Conservation (phyloP, 1,140 invertebrate species). For the Zaprionus davidi region DNA sequence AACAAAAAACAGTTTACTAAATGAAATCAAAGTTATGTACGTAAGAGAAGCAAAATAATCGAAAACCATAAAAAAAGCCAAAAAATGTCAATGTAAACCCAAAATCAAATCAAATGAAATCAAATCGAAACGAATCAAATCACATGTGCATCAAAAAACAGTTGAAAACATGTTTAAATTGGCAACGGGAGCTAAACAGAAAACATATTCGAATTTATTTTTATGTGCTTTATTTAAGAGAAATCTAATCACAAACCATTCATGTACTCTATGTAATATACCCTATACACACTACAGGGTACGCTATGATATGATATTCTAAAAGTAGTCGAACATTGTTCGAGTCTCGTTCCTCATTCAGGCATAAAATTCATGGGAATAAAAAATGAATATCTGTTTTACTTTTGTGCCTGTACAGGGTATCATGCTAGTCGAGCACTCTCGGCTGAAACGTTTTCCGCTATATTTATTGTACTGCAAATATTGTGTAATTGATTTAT, state of each 20-base stretch:
- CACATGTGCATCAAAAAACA: constrained; percentile 9
- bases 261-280: background rate
- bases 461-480: constrained; percentile 7
- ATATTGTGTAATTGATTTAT: constrained; percentile 15
- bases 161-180: background rate
- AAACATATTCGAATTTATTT: constrained; percentile 17
- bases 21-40: background rate
- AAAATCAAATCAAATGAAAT: constrained; percentile 18
- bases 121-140: constrained; percentile 20
- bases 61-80: constrained; percentile 10
- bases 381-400: background rate
- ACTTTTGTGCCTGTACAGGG: constrained; percentile 1
- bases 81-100: constrained; percentile 22
- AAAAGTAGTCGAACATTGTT: background rate
- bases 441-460: background rate
- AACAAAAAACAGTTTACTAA: background rate
- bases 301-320: background rate
- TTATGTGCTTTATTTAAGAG: background rate
- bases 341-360: too few species aligned
- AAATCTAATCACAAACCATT: too few species aligned
- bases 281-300: background rate
- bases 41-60: background rate
- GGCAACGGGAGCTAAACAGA: constrained; percentile 5
- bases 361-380: background rate
- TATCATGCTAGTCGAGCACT: constrained; percentile 15